phyloP scores from a whole-genome alignment of 92 coral and sea anemone genomes.

The Phymanthus crucifer region DNA sequence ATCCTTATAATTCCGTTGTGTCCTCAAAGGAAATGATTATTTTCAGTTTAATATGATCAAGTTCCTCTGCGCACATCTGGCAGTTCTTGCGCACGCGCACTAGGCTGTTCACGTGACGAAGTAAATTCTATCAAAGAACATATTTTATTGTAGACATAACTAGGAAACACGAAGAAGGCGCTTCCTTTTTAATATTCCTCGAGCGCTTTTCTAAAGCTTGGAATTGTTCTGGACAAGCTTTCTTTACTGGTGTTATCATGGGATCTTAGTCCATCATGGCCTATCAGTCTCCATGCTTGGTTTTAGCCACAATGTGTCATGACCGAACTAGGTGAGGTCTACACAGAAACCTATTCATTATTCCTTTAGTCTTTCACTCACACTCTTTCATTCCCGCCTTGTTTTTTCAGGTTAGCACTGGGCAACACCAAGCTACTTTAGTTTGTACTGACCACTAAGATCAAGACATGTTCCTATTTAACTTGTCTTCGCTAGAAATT shows the following conservation, averaged over 20 bases:
- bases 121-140: neutral
- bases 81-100: neutral
- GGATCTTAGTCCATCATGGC: neutral
- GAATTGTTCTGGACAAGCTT: neutral
- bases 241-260: neutral
- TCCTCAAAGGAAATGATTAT: neutral
- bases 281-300: neutral
- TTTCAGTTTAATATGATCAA: neutral
- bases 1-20: neutral
- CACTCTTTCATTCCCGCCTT: neutral
- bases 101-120: neutral
- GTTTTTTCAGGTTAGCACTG: neutral
- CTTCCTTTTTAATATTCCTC: neutral
- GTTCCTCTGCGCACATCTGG: neutral
- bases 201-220: neutral
- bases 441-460: neutral
- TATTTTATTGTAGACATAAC: neutral
- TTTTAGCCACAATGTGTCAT: neutral
- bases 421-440: neutral
- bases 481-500: constrained; percentile 38
- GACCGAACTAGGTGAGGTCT: neutral
- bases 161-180: neutral
- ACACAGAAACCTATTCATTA: neutral
- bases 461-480: constrained; percentile 31
- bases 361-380: neutral